Base-by-base conservation (phyloP, 1,140 invertebrate species). In the Aphelenchoides fujianensis region DNA sequence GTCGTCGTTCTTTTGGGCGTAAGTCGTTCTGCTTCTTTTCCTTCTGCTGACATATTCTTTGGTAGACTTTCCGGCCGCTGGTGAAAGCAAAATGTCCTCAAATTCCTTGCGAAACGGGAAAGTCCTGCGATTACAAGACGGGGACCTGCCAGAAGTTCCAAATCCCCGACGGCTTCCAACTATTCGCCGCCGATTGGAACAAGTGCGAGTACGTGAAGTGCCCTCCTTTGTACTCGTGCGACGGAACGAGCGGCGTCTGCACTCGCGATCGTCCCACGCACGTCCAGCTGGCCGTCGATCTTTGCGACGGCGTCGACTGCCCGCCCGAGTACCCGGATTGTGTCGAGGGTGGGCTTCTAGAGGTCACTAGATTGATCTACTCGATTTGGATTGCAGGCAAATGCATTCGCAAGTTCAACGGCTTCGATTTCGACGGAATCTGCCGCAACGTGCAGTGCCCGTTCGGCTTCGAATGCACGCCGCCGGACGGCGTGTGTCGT, bases 231-330 rank as follows among this genome's bases (percentile, higher is more conserved):
- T 66, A 32, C 31, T 16, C 16, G 9, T 66, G 63, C 53, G 63
- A 66, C 31, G 63, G 63, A 1, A 66, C 63, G 12, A 66, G 63
- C 53, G 63, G 63, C 2, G 63, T 66, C 53, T 66, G 63, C 7
- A 35, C 63, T 36, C 31, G 63, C n/a, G 41, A 16, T 48, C 5
- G 19, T 16, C 19, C 55, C 34, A 16, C 5, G 34, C 55, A 19
- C 7, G 63, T 66, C 1, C 31, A 66, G 31, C 16, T 34, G n/a
- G 32, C 31, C 37, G 1, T 66, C 31, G 63, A 66, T 3, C 12
- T n/a, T 16, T 66, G 63, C 31, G 63, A 66, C 12, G 63, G 63
- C 1, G 31, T 66, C 53, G 36, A 36, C n/a, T 66, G 63, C 7
- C 63, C 63, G 30, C 63, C 63, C 0, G 63, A 37, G 28, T n/a